A percentile compares a stretch with the other conserved stretches of the same genome.
These are phyloP conservation scores for Oreochromis tanganicae DNA, from an alignment of 2,113 vertebrate species.

Conservation along the genomic window DNA sequence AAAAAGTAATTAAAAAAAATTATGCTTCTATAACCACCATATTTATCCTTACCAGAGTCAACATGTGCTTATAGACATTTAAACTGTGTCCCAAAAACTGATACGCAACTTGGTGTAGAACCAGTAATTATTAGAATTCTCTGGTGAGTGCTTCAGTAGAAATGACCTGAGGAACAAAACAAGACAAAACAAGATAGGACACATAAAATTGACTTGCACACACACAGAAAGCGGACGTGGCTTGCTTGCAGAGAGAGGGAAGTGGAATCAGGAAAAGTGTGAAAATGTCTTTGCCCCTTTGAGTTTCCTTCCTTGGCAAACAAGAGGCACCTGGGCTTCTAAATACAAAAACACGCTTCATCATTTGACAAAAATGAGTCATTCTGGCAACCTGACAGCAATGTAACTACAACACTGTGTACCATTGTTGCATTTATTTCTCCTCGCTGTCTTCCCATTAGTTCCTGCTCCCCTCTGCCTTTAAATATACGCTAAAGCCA, in stretches of 20 bases:
- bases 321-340: constrained; percentile 23
- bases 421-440: neutral
- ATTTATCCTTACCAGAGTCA: neutral
- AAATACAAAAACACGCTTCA: constrained; percentile 7
- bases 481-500: neutral
- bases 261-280: constrained; percentile 36
- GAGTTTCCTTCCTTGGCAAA: constrained; percentile 51
- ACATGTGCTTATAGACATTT: neutral
- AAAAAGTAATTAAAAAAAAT: neutral
- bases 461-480: neutral
- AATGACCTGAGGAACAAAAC: constrained; percentile 17
- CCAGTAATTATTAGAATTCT: constrained; percentile 5
- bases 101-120: neutral
- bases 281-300: constrained; percentile 10
- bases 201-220: neutral
- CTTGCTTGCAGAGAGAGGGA: neutral
- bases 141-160: constrained; percentile 7
- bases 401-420: neutral
- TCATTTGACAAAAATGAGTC: neutral
- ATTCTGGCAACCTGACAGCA: neutral
- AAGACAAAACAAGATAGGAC: neutral
- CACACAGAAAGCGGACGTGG: neutral
- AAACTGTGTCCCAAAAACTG: constrained; percentile 59
- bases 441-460: neutral
- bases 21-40: neutral